These are phyloP conservation scores for Ophioninae sp. DNA, from an alignment of 2,888 invertebrate species.

Conservation along the genomic window DNA sequence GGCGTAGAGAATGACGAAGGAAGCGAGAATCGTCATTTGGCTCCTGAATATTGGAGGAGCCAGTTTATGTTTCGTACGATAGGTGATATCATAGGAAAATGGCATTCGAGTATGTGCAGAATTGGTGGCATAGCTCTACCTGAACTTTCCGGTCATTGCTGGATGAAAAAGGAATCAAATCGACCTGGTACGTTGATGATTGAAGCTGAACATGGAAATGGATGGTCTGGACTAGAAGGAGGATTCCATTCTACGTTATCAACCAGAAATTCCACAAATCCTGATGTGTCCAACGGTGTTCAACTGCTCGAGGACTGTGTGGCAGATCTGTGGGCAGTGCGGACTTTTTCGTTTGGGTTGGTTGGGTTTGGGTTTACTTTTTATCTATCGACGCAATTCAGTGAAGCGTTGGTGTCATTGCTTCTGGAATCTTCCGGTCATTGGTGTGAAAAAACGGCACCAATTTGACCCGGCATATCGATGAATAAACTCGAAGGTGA, in stretches of 20 bases:
- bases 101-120: conserved; percentile 34
- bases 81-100: conserved; percentile 43
- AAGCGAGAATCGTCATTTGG: conserved; percentile 40
- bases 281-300: background rate
- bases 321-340: background rate
- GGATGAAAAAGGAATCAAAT: conserved; percentile 43
- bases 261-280: conserved; percentile 12
- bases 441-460: no score
- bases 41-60: conserved; percentile 57
- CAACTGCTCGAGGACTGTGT: background rate
- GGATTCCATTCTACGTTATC: conserved; percentile 26
- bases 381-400: no score
- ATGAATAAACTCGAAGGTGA: no score
- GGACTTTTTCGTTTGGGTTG: background rate
- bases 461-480: no score
- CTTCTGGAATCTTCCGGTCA: no score
- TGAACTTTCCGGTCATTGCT: conserved; percentile 41
- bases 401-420: no score
- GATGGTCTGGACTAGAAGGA: conserved; percentile 16
- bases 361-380: no score
- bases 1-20: conserved; percentile 15
- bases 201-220: conserved; percentile 8
- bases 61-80: conserved; percentile 57
- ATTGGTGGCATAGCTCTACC: conserved; percentile 47
- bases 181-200: conserved; percentile 19